Evolutionary conservation across 1,140 invertebrate species (phyloP), one percentile per base, ranked within the genome.

Genomic region (Calliphora vicina): DNA sequence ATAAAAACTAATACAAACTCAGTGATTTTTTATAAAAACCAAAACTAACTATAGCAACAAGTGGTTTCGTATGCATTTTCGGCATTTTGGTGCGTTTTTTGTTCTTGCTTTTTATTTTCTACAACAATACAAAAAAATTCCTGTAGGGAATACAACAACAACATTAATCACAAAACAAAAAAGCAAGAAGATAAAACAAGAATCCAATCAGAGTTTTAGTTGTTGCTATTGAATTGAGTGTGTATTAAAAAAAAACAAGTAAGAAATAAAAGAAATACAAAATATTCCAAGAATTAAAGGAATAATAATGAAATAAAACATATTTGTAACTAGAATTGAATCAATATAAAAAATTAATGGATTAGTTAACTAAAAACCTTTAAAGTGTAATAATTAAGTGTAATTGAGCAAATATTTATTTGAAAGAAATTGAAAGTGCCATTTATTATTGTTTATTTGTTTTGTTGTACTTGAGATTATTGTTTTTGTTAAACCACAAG

Each of bases 201-300:
- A 78, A 78, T 78, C 74, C 74, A 78, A 78, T 78, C 35, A 78
- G 29, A 78, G 35, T 35, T 57, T 57, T 57, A 23, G 6, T 67
- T 67, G n/a, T 6, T 67, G n/a, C 23, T 15, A 42, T 35, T 76
- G 35, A 27, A 42, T 43, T 23, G 73, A 35, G 29, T 76, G 74
- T 43, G 35, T 78, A 17, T 29, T 29, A 13, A 45, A 45, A 8
- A 0, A 78, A 26, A 45, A 76, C 45, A 12, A 43, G 43, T 10
- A 78, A 78, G 17, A 43, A 42, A 76, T 42, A 76, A 76, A 35
- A 67, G 4, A 20, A 67, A 42, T 78, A 78, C 15, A 25, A 43
- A 43, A 43, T 12, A 78, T 78, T 78, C 74, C 74, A 78, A 78
- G 74, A 78, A 78, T 25, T 45, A 43, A 35, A 43, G 6, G 20